These are phyloP conservation scores for Perizoma affinitatum DNA, from an alignment of 2,888 invertebrate species.

Conservation along the genomic window DNA sequence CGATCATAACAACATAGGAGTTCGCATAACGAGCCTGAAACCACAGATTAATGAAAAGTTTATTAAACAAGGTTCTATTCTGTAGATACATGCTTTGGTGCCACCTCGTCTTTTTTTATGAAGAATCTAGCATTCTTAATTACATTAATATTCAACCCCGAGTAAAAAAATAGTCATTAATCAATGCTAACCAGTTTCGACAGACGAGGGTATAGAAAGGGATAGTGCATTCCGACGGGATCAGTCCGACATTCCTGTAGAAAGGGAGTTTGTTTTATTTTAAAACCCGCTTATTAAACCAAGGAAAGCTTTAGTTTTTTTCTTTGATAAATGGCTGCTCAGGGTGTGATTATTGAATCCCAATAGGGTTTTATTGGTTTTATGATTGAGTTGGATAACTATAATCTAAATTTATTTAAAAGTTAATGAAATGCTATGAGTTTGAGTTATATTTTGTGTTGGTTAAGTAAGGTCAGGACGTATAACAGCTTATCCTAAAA, in stretches of 20 bases:
- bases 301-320: conserved; percentile 50
- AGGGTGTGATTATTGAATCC: conserved; percentile 50
- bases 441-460: conserved; percentile 25
- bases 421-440: conserved; percentile 45
- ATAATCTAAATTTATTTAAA: conserved; percentile 34
- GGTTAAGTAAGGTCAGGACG: conserved; percentile 1
- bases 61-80: not conserved
- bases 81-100: not conserved
- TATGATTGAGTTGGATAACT: conserved; percentile 30
- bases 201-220: conserved; percentile 55
- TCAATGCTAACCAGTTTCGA: conserved; percentile 72
- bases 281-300: conserved; percentile 55
- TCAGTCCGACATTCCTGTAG: conserved; percentile 60
- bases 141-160: conserved; percentile 58
- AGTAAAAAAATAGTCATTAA: conserved; percentile 65
- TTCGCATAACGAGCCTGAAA: conserved; percentile 9
- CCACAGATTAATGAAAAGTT: conserved; percentile 11
- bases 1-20: conserved; percentile 32
- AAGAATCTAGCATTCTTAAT: conserved; percentile 48
- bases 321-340: conserved; percentile 50
- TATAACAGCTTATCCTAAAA: not conserved
- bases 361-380: conserved; percentile 34
- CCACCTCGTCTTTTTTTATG: not conserved
- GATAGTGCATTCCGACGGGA: conserved; percentile 71
- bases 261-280: conserved; percentile 72